Evolutionary conservation across 2,113 vertebrate species (phyloP).

Genomic region (Ptilorrhoa leucosticta): DNA sequence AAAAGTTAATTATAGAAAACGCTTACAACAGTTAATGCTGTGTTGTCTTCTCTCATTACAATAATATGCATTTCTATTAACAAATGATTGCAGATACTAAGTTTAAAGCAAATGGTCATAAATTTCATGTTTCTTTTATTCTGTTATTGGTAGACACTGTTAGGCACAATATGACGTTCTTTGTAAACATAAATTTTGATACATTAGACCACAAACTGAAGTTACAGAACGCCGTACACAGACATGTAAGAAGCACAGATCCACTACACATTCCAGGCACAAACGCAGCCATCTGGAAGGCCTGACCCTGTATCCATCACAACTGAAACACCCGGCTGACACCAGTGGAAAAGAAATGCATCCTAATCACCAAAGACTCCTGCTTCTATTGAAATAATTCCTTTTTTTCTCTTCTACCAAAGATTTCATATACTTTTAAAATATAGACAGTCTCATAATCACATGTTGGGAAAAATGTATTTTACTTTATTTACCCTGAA

Average conservation of each 20-base stretch:
- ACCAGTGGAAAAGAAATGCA: not conserved
- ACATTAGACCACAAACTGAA: not conserved
- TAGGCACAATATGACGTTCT: slow-evolving; percentile 55
- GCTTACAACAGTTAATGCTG: slow-evolving; percentile 15
- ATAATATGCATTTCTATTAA: not conserved
- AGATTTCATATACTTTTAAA: not conserved
- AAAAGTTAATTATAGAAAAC: slow-evolving; percentile 20
- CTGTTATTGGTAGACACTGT: slow-evolving; percentile 18
- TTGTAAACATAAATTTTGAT: slow-evolving; percentile 33
- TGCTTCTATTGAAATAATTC: not conserved
- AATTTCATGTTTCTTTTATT: slow-evolving; percentile 5
- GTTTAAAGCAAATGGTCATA: slow-evolving; percentile 21
- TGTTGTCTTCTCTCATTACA: not conserved
- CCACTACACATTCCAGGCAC: not conserved
- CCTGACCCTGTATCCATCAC: not conserved
- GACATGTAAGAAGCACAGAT: not conserved
- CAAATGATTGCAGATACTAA: slow-evolving; percentile 6
- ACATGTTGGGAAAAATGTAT: not conserved
- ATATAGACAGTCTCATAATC: not conserved
- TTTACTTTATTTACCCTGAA: not conserved
- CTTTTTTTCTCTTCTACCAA: not conserved
- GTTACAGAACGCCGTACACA: not conserved
- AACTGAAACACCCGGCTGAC: not conserved
- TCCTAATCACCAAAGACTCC: not conserved
- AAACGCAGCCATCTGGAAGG: not conserved